These are phyloP conservation scores for Poeciliopsis paucimaculata DNA, from an alignment of 2,797 vertebrate genomes.

Conservation along the genomic window DNA sequence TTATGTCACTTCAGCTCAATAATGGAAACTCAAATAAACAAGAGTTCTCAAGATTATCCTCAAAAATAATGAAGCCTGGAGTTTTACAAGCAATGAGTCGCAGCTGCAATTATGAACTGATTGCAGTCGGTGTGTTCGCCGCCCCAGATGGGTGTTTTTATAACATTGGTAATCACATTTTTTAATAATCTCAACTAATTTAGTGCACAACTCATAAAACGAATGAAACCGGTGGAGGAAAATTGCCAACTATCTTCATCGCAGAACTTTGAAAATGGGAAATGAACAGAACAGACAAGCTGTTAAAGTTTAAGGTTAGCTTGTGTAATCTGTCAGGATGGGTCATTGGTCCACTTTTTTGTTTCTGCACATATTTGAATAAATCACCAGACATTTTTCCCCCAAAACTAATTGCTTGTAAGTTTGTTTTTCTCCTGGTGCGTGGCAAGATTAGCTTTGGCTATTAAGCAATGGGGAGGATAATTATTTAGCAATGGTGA, in stretches of 20 bases:
- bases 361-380: constrained; percentile 7
- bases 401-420: constrained; percentile 18
- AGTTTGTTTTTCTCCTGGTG: constrained; percentile 38
- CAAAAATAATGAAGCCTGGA: not conserved
- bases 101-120: not conserved
- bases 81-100: not conserved
- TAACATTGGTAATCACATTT: not conserved
- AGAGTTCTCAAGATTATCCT: not conserved
- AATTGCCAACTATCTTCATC: not conserved
- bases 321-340: not conserved
- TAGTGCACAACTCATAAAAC: not conserved
- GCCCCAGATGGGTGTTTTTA: not conserved
- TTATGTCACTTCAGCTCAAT: not conserved
- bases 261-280: not conserved
- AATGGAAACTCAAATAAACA: not conserved
- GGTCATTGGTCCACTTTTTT: not conserved
- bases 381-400: constrained; percentile 13
- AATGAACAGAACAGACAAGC: not conserved
- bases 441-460: constrained; percentile 31
- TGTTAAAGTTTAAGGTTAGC: not conserved
- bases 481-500: constrained; percentile 43
- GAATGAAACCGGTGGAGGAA: not conserved
- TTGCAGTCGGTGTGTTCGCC: not conserved
- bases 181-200: not conserved
- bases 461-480: constrained; percentile 50